Evolutionary conservation across 2,888 invertebrate species (phyloP), one percentile per base, ranked within the genome.

Genomic region (Acrobasis suavella): DNA sequence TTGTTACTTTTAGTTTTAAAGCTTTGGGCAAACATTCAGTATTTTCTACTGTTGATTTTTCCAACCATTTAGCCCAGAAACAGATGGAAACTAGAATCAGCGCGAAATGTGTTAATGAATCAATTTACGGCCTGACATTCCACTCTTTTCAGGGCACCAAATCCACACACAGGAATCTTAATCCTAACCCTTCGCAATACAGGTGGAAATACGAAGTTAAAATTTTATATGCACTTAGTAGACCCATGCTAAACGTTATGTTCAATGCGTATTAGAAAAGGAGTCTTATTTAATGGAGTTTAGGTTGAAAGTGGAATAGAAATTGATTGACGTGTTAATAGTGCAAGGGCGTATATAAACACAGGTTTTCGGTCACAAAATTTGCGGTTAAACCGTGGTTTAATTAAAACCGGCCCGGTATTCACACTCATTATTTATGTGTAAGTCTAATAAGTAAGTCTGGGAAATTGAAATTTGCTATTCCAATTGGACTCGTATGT

Each of bases 371-470:
- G 76, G 74, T 73, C 76, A 75, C 82, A 75, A 78, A 82, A 83
- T 85, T 80, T 79, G 84, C 79, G 83, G 83, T 75, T 71, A 64
- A 75, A 70, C 75, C 70, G 72, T 62, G 74, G 75, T 75, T 81
- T 84, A 80, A 85, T 85, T 81, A 83, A 82, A 77, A 73, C 72
- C 74, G 64, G 65, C 62, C 62, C 15, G 17, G 62, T 58, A 55
- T 51, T 62, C 52, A 64, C 68, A 63, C 64, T 58, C 59, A 62
- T 56, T 67, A 68, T 70, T 73, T 69, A 73, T 65, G 68, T 68
- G 62, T 66, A 66, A 62, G 69, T 62, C 59, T 60, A 62, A 65
- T 64, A 37, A 55, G 54, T 52, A 9, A 52, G 59, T 60, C 64
- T 65, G 62, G 64, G 59, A 62, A 60, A 60, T 60, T 60, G 50